phyloP scores from a whole-genome alignment of 2,888 invertebrate species.

The Fabriciana adippe region DNA sequence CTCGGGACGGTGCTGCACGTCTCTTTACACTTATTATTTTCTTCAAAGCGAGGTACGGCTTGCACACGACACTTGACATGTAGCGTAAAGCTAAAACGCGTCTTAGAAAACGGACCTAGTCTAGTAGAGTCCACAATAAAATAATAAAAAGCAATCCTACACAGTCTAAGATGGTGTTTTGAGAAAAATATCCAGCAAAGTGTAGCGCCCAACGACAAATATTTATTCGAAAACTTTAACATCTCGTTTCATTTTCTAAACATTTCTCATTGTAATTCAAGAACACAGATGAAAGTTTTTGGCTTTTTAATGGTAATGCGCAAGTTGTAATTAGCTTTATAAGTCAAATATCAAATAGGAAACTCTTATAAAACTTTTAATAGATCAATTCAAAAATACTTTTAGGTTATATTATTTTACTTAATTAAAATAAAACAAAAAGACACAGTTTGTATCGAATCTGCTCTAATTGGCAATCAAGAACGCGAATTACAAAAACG shows the following conservation, averaged over 20 bases:
- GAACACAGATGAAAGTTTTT: neutral
- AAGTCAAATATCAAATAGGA: neutral
- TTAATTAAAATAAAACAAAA: conserved; percentile 11
- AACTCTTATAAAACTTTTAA: neutral
- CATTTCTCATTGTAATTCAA: conserved; percentile 5
- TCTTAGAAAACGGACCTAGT: conserved; percentile 32
- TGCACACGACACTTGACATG: conserved; percentile 33
- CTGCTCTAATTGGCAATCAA: conserved; percentile 59
- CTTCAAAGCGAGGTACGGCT: conserved; percentile 29
- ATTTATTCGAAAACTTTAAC: conserved; percentile 15
- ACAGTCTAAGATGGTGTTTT: conserved; percentile 10
- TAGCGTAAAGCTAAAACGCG: conserved; percentile 31
- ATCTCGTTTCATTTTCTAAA: conserved; percentile 8
- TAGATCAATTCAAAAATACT: too few species aligned
- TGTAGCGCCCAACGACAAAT: conserved; percentile 2
- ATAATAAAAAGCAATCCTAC: conserved; percentile 33
- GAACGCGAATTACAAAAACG: conserved; percentile 38
- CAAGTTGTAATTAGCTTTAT: neutral
- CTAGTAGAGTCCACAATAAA: conserved; percentile 21
- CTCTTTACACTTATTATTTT: conserved; percentile 33
- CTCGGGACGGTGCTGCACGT: conserved; percentile 7
- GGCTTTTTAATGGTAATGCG: neutral
- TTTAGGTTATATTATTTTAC: neutral
- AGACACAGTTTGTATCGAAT: conserved; percentile 39
- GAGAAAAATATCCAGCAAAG: neutral